A percentile compares a stretch with the other conserved stretches of the same genome.
These are phyloP conservation scores for Amaurobius ferox DNA, from an alignment of 2,888 invertebrate genomes.

Conservation along the genomic window DNA sequence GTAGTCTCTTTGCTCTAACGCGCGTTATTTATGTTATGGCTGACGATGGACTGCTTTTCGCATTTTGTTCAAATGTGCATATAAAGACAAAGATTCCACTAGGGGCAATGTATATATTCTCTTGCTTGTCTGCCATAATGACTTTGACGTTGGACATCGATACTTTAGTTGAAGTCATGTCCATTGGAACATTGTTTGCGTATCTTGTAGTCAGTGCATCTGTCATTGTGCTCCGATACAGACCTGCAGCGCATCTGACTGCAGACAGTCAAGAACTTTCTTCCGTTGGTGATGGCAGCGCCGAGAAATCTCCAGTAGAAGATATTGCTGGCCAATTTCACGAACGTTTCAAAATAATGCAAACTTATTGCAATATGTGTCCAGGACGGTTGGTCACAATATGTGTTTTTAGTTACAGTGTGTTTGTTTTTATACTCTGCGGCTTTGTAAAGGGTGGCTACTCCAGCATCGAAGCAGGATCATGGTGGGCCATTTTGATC, in stretches of 20 bases:
- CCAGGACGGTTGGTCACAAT: conserved; percentile 43
- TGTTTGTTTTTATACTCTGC: conserved; percentile 46
- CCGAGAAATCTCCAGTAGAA: conserved; percentile 35
- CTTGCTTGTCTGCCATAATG: conserved; percentile 85
- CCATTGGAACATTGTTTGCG: conserved; percentile 88
- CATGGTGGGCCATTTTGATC: conserved; percentile 79
- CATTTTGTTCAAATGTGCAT: conserved; percentile 76
- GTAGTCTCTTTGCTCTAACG: conserved; percentile 90
- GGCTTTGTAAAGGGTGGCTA: conserved; percentile 33
- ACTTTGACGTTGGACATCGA: conserved; percentile 91
- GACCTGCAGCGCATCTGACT: conserved; percentile 18
- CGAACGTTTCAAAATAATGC: conserved; percentile 19
- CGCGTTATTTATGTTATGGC: conserved; percentile 94
- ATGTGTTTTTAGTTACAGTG: conserved; percentile 31
- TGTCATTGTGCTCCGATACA: conserved; percentile 84
- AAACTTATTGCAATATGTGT: not conserved
- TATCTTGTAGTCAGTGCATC: conserved; percentile 95
- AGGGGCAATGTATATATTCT: conserved; percentile 86
- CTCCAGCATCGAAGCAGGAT: not conserved
- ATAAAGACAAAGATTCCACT: conserved; percentile 82
- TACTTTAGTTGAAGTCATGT: conserved; percentile 95
- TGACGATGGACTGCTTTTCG: conserved; percentile 89
- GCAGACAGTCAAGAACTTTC: conserved; percentile 67
- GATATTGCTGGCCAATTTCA: conserved; percentile 39
- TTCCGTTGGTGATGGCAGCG: conserved; percentile 39